A percentile compares a stretch with the other conserved stretches of the same genome.
Conservation (phyloP, 2,888 invertebrate species). For the Ditylenchus weischeri region DNA sequence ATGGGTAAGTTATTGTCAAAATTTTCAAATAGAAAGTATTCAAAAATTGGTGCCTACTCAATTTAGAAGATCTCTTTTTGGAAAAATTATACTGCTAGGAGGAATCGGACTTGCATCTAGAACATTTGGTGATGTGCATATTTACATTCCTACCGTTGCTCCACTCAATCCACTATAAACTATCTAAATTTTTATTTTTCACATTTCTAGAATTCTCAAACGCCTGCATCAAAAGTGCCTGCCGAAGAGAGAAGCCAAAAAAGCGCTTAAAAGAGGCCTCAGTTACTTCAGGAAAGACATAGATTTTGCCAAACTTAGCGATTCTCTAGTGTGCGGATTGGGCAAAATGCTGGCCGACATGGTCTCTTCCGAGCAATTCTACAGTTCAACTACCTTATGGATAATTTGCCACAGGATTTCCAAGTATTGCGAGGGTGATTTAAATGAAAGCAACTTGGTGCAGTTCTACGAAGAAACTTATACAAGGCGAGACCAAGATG, state of each 20-base stretch:
- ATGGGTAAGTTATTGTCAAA: too few relatives aligned
- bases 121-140: too few relatives aligned
- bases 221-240: too few relatives aligned
- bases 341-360: neutral
- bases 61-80: too few relatives aligned
- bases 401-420: slow-evolving; percentile 11
- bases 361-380: neutral
- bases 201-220: too few relatives aligned
- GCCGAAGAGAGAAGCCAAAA: slow-evolving; percentile 9
- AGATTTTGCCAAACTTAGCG: neutral
- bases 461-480: slow-evolving; percentile 4
- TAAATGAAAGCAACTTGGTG: neutral
- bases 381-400: slow-evolving; percentile 1
- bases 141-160: too few relatives aligned
- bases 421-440: slow-evolving; percentile 15
- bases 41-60: too few relatives aligned
- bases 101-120: too few relatives aligned
- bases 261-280: slow-evolving; percentile 8
- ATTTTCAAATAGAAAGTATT: too few relatives aligned
- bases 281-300: slow-evolving; percentile 10
- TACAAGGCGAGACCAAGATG: neutral
- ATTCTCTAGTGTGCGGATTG: neutral
- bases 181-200: too few relatives aligned
- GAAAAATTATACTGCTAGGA: too few relatives aligned
- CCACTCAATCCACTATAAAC: too few relatives aligned